These are phyloP conservation scores for Phoxinus phoxinus DNA, from an alignment of 2,113 vertebrate species.

Conservation along the genomic window DNA sequence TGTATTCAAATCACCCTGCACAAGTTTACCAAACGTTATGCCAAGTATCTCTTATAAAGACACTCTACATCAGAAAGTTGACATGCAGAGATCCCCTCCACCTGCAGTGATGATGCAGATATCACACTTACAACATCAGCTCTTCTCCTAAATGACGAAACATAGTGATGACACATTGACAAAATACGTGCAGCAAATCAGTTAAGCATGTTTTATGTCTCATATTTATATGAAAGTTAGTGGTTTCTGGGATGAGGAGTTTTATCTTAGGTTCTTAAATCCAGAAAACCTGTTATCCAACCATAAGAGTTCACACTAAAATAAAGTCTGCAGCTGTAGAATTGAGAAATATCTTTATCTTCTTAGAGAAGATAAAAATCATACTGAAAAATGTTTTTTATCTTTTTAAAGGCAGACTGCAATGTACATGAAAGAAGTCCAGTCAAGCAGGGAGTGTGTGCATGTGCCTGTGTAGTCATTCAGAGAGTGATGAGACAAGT, in stretches of 20 bases:
- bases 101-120: background rate
- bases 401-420: background rate
- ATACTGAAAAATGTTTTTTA: background rate
- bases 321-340: background rate
- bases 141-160: background rate
- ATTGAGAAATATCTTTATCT: background rate
- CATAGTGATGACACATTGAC: background rate
- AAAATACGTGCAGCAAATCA: constrained; percentile 15
- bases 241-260: background rate
- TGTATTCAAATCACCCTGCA: background rate
- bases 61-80: background rate
- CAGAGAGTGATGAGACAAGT: constrained; percentile 5
- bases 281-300: background rate
- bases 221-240: background rate
- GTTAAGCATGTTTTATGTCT: background rate
- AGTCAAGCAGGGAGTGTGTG: background rate
- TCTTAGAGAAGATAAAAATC: background rate
- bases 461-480: background rate
- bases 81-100: background rate
- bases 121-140: constrained; percentile 13
- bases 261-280: background rate
- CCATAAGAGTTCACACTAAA: background rate
- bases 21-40: background rate
- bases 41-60: background rate
- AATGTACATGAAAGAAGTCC: background rate